These are phyloP conservation scores for Deilephila elpenor DNA, from an alignment of 2,888 invertebrate species.

Conservation along the genomic window DNA sequence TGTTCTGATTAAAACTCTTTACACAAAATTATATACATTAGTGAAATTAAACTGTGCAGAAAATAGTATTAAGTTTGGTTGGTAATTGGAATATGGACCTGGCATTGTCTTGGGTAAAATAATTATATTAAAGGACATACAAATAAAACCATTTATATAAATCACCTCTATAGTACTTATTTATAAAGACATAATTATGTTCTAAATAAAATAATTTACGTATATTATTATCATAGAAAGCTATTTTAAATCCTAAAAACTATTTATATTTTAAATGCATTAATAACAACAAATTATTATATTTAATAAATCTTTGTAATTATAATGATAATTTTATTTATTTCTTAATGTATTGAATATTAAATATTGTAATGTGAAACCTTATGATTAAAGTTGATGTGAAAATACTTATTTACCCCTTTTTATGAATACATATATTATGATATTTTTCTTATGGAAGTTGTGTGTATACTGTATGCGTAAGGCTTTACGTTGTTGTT, in stretches of 20 bases:
- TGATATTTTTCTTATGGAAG: constrained; percentile 7
- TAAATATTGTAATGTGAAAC: neutral
- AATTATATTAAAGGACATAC: no score
- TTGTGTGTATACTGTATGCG: neutral
- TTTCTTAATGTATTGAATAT: neutral
- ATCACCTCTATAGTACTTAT: neutral
- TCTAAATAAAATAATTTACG: neutral
- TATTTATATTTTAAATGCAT: neutral
- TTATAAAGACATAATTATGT: neutral
- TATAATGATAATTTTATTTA: constrained; percentile 16
- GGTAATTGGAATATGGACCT: no score
- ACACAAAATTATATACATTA: no score
- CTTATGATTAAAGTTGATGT: neutral
- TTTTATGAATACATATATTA: neutral
- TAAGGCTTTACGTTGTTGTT: constrained; percentile 43
- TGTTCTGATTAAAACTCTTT: no score
- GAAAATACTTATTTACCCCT: neutral
- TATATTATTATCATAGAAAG: neutral
- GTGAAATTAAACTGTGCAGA: no score
- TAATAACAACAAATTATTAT: neutral
- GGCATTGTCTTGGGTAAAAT: no score
- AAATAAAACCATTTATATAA: no score
- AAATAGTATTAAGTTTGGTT: no score
- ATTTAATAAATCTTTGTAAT: neutral
- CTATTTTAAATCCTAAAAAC: neutral